Evolutionary conservation across 2,888 invertebrate species (phyloP), one percentile per base, ranked within the genome.

Genomic region (Mythimna pallens): DNA sequence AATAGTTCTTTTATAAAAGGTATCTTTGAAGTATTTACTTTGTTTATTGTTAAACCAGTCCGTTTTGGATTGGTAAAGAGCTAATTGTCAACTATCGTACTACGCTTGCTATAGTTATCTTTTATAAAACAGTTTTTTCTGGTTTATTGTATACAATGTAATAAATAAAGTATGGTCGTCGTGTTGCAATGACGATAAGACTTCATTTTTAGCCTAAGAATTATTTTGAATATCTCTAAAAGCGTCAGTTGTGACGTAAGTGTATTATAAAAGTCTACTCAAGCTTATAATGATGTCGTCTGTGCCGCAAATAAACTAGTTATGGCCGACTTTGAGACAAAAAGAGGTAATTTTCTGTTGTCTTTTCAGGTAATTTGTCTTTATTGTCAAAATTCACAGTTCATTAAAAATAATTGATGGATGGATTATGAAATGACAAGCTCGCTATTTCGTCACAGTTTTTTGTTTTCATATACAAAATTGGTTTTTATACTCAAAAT

Each of bases 181-280:
- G 20, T 50, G 20, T n/a, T 64, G 83, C 69, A 77, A 73, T 81
- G 40, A 74, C 61, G 65, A 64, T 73, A 75, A 75, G 80, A 80
- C 77, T 71, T 73, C 70, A 73, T 58, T 80, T 63, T 79, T 73
- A 80, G 59, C 70, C 50, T 68, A 74, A 61, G 66, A 68, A 65
- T 80, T 83, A 83, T 86, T 83, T 82, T 82, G 80, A 81, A 80
- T 77, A 71, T 70, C 58, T 65, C 68, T 47, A 79, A 81, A 64
- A 72, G 75, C 81, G 85, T 88, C 85, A 85, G 65, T 66, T 78
- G 73, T 88, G 85, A 88, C 87, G 88, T 79, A 81, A 82, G 77
- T 34, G 76, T 82, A 84, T 83, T 84, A 87, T 83, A 85, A 88
- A 84, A 87, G 70, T 85, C 77, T 66, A 80, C 87, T 83, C 77